Base-by-base conservation (phyloP, 2,888 invertebrate species). In the Acleris laterana region DNA sequence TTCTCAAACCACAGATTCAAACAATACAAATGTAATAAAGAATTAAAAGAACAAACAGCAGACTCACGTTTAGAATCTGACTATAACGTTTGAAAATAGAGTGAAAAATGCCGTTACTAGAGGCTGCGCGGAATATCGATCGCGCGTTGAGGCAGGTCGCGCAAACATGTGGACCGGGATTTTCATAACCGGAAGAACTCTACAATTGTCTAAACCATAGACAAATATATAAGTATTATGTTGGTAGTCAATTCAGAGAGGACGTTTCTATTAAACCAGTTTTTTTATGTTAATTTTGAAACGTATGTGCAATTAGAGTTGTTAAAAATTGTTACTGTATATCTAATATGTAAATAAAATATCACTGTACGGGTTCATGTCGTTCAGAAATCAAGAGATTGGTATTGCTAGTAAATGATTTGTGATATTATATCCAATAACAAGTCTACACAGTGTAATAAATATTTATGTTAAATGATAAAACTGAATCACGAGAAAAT, bases 101-200 rank as follows among this genome's bases (percentile, higher is more conserved):
- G n/a, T 19, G 57, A 63, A 60, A 63, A 63, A 68, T 22, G 16
- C 56, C 59, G 56, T 44, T 52, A 60, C 61, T 53, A 62, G 57
- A 56, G 20, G n/a, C 46, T 81, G 79, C 64, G 74, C 86, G 86
- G 89, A 88, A 89, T 89, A 90, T 90, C 80, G 78, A 62, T 75
- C 77, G 71, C 77, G 75, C 75, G 83, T 90, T 92, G 83, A 77
- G 91, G 90, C 83, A 91, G 91, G 91, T 91, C 91, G 83, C 80
- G 85, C 55, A 69, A 63, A 51, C 61, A 77, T 79, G 72, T 62
- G 73, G 76, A 74, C 74, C 75, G 72, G 66, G 68, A 72, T 73
- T 73, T 74, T 72, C 73, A 74, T 72, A 70, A 68, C 74, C 77
- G 75, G 75, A 73, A 74, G 67, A 52, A 49, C 62, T 59, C 63